Conservation (phyloP, 2,888 invertebrate species). For the Plebejus anna region DNA sequence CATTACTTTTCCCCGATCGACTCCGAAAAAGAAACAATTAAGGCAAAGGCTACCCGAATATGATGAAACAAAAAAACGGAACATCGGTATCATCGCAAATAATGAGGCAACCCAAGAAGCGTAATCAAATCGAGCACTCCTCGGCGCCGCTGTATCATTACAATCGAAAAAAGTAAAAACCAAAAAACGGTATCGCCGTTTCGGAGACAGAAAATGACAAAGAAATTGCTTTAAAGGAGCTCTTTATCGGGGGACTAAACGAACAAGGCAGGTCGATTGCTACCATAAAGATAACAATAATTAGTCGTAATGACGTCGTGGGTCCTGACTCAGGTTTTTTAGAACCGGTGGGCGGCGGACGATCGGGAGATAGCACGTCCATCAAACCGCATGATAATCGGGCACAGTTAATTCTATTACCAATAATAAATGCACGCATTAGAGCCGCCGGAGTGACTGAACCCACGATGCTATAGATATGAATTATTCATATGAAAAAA, state of each 20-base stretch:
- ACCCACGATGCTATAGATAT: conserved; percentile 75
- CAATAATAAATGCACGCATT: conserved; percentile 80
- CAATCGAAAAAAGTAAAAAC: conserved; percentile 50
- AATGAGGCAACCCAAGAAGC: conserved; percentile 60
- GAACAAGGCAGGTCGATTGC: conserved; percentile 68
- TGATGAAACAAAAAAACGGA: conserved; percentile 51
- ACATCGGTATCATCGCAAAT: conserved; percentile 72
- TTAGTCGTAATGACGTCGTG: conserved; percentile 73
- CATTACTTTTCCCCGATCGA: conserved; percentile 11
- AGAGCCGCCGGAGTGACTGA: conserved; percentile 76
- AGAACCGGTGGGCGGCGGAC: conserved; percentile 68
- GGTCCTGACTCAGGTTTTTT: conserved; percentile 52
- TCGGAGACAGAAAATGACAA: conserved; percentile 59
- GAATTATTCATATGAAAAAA: conserved; percentile 76
- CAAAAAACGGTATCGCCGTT: conserved; percentile 45
- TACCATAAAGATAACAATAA: conserved; percentile 78
- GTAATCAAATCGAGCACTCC: conserved; percentile 52
- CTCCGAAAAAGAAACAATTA: conserved; percentile 22
- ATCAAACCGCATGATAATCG: conserved; percentile 80
- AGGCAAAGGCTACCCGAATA: conserved; percentile 33
- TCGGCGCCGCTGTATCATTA: conserved; percentile 65
- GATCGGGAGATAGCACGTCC: conserved; percentile 76
- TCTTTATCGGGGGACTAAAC: conserved; percentile 60
- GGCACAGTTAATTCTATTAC: conserved; percentile 77
- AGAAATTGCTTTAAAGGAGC: conserved; percentile 64